A percentile compares a stretch with the other conserved stretches of the same genome.
phyloP scores from a whole-genome alignment of 2,113 vertebrate genomes.

The Phocoena sinus region DNA sequence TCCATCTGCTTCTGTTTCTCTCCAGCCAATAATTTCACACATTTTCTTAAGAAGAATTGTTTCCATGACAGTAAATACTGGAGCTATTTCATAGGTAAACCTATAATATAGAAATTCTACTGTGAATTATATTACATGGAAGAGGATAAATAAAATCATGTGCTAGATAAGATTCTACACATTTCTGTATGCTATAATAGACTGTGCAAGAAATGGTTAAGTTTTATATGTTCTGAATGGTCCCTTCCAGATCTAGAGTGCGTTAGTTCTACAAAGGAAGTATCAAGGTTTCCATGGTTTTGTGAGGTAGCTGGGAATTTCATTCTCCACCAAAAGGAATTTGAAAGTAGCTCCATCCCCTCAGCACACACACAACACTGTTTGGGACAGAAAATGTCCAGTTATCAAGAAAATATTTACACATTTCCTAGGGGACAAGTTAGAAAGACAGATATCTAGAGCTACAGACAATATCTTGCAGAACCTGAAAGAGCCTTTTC shows the following conservation, averaged over 20 bases:
- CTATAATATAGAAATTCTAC: conserved; percentile 42
- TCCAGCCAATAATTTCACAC: conserved; percentile 78
- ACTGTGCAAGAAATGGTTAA: background rate
- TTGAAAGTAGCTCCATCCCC: background rate
- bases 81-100: conserved; percentile 83
- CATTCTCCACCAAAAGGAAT: background rate
- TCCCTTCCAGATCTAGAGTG: background rate
- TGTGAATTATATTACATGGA: background rate
- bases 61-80: conserved; percentile 80
- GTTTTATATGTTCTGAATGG: background rate
- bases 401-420: background rate
- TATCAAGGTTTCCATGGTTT: too few relatives aligned
- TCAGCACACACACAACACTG: background rate
- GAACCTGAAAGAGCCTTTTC: background rate
- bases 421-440: background rate
- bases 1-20: conserved; percentile 75
- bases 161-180: background rate
- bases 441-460: background rate
- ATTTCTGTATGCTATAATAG: background rate
- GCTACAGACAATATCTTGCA: background rate
- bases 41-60: conserved; percentile 82
- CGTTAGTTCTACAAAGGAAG: background rate
- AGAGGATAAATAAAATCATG: background rate
- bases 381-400: background rate
- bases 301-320: background rate